Evolutionary conservation across 2,113 vertebrate species (phyloP).

Genomic region (Eubucco bourcierii): DNA sequence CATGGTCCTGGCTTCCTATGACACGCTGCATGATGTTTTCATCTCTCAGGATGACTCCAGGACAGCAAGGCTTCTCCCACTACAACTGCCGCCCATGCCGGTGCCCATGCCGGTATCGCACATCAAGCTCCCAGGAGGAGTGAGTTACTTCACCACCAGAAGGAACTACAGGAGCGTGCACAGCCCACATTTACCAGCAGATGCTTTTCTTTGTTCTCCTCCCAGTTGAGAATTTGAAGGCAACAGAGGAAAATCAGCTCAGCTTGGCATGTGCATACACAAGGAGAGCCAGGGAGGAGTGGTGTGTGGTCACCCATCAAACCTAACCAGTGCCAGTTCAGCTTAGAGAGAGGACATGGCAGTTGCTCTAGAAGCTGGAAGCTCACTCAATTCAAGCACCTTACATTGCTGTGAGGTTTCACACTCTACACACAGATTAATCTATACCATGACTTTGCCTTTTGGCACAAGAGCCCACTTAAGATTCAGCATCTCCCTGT

Average conservation of each 20-base stretch:
- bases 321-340: neutral
- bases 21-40: constrained; percentile 29
- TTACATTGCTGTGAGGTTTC: constrained; percentile 32
- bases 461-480: neutral
- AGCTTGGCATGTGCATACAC: neutral
- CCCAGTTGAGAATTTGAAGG: constrained; percentile 15
- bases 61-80: constrained; percentile 12
- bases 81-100: neutral
- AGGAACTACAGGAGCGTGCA: neutral
- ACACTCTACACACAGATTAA: neutral
- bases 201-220: constrained; percentile 11
- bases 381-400: constrained; percentile 44
- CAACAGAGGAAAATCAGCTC: neutral
- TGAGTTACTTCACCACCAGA: neutral
- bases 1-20: constrained; percentile 25
- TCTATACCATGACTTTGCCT: neutral
- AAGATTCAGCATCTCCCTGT: neutral
- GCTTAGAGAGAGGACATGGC: constrained; percentile 8
- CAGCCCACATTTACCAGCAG: neutral
- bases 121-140: neutral
- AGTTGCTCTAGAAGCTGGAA: constrained; percentile 57
- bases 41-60: neutral
- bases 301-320: neutral
- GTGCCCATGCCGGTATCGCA: neutral
- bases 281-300: neutral